Evolutionary conservation across 1,140 invertebrate species (phyloP).

Genomic region (Harpegnathos saltator): DNA sequence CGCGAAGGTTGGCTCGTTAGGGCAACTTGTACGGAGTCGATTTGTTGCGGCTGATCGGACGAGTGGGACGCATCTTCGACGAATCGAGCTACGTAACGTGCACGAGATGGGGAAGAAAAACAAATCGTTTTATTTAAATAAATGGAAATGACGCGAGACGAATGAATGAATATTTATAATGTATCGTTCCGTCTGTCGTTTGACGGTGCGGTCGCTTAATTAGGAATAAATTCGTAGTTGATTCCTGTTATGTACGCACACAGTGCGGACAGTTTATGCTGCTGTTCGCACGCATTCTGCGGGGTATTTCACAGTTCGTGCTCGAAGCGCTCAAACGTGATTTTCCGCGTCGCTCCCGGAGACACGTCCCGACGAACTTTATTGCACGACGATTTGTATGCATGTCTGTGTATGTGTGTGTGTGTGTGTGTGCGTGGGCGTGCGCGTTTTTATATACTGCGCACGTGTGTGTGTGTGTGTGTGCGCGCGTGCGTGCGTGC

Average conservation of each 20-base stretch:
- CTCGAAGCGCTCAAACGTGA: constrained; percentile 39
- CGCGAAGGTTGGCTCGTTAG: no score
- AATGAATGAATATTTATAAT: constrained; percentile 23
- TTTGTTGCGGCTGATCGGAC: not conserved
- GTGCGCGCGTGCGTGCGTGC: no score
- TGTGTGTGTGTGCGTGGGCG: no score
- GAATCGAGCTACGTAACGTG: not conserved
- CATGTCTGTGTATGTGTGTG: no score
- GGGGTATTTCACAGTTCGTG: constrained; percentile 42
- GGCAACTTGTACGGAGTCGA: not conserved
- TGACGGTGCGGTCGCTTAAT: constrained; percentile 23
- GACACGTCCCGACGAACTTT: constrained; percentile 44
- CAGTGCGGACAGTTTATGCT: constrained; percentile 20
- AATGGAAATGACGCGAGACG: no score
- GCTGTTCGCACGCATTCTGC: constrained; percentile 43
- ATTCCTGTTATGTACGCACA: constrained; percentile 34
- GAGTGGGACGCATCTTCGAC: not conserved
- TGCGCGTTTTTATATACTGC: not conserved
- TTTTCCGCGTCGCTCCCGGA: constrained; percentile 28
- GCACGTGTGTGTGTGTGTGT: no score
- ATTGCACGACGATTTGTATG: constrained; percentile 36
- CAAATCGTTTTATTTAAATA: constrained; percentile 14
- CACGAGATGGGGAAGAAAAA: not conserved
- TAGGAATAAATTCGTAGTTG: constrained; percentile 40
- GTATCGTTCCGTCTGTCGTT: constrained; percentile 30